Evolutionary conservation across 2,113 vertebrate species (phyloP).

Genomic region (Vicugna pacos): DNA sequence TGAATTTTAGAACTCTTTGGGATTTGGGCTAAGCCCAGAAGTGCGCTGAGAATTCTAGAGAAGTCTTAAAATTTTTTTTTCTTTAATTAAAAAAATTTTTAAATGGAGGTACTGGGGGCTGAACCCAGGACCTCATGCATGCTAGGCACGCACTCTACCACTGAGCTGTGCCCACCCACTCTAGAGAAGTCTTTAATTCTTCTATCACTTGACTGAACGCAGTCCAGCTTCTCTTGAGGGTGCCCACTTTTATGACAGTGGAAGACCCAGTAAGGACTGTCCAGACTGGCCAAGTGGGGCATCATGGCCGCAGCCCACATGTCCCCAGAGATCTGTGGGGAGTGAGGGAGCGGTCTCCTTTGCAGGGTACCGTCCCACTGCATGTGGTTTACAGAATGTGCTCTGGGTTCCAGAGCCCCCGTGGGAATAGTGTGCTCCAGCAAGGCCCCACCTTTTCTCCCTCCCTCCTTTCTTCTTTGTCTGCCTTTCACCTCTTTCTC

Average conservation of each 20-base stretch:
- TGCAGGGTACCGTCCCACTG: not conserved
- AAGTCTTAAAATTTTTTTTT: not conserved
- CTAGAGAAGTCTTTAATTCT: not conserved
- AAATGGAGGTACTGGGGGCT: too few relatives aligned
- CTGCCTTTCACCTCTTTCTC: not conserved
- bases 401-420: not conserved
- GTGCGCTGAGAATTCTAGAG: not conserved
- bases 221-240: not conserved
- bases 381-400: not conserved
- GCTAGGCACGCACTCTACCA: too few relatives aligned
- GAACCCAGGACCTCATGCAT: too few relatives aligned
- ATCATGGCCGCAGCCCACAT: not conserved
- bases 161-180: not conserved
- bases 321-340: not conserved
- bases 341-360: not conserved
- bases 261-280: not conserved
- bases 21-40: not conserved
- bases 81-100: too few relatives aligned
- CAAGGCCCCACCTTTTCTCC: not conserved
- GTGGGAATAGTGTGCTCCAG: not conserved
- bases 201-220: not conserved
- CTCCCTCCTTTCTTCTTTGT: not conserved
- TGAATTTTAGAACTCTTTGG: not conserved
- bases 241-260: not conserved
- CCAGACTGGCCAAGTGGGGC: not conserved